phyloP scores from a whole-genome alignment of 2,113 vertebrate genomes.

The Sapajus apella region DNA sequence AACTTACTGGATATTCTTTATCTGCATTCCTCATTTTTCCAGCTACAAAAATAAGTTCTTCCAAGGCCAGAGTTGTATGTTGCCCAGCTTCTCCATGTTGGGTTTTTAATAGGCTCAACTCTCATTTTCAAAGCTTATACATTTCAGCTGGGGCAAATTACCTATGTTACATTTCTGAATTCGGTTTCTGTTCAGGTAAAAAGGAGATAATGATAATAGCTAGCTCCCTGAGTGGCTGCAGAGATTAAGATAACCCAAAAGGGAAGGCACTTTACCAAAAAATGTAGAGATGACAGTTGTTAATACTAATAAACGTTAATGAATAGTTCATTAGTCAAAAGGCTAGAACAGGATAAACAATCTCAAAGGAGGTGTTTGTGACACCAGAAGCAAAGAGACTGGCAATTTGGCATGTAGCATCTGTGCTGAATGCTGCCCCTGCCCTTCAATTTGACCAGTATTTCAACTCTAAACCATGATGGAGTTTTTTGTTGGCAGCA shows the following conservation, averaged over 20 bases:
- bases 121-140: background rate
- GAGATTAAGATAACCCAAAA: background rate
- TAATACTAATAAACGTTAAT: background rate
- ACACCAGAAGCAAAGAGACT: slow-evolving; percentile 7
- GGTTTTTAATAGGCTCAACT: background rate
- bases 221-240: background rate
- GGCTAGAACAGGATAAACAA: background rate
- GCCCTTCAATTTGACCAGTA: slow-evolving; percentile 62
- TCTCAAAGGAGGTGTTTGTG: background rate
- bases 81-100: background rate
- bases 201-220: background rate
- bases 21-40: background rate
- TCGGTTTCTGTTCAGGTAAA: slow-evolving; percentile 21
- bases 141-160: background rate
- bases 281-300: background rate
- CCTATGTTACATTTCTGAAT: background rate
- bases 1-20: background rate
- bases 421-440: background rate
- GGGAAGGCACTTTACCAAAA: slow-evolving; percentile 2
- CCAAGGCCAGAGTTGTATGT: background rate
- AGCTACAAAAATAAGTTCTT: slow-evolving; percentile 18
- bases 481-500: slow-evolving; percentile 59
- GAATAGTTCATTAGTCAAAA: slow-evolving; percentile 3
- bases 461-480: slow-evolving; percentile 56
- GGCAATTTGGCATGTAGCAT: background rate